A percentile compares a stretch with the other conserved stretches of the same genome.
These are phyloP conservation scores for Allygus modestus DNA, from an alignment of 2,888 invertebrate species.

Conservation along the genomic window DNA sequence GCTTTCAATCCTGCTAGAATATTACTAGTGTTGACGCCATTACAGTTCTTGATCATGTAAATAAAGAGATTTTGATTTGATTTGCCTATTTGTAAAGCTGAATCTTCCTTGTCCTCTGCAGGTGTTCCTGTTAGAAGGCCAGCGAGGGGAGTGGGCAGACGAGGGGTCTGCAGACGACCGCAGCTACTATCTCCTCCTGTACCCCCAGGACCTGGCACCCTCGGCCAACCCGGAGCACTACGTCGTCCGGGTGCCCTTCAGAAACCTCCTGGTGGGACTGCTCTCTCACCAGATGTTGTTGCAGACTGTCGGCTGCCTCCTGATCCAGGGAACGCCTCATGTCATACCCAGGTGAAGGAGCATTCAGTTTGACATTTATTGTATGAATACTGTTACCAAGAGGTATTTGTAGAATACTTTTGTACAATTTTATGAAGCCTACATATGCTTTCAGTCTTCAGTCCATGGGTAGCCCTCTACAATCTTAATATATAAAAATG, in stretches of 20 bases:
- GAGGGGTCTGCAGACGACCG: conserved; percentile 73
- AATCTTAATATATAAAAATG: too few relatives aligned
- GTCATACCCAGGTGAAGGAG: conserved; percentile 76
- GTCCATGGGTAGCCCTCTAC: too few relatives aligned
- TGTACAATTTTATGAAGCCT: too few relatives aligned
- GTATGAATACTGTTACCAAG: too few relatives aligned
- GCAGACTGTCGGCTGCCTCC: conserved; percentile 92
- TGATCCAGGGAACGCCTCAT: conserved; percentile 85
- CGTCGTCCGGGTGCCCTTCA: conserved; percentile 91
- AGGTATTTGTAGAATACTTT: too few relatives aligned
- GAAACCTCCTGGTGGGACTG: conserved; percentile 91
- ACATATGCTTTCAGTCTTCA: too few relatives aligned
- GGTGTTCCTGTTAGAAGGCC: conserved; percentile 81
- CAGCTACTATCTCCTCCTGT: conserved; percentile 73
- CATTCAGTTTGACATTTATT: neutral
- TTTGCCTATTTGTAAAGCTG: too few relatives aligned
- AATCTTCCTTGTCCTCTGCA: conserved; percentile 70
- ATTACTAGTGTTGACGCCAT: too few relatives aligned
- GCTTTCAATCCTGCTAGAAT: too few relatives aligned
- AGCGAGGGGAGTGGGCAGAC: conserved; percentile 74
- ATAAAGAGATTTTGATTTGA: too few relatives aligned
- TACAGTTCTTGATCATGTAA: too few relatives aligned
- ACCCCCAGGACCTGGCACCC: conserved; percentile 68
- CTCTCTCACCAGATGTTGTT: conserved; percentile 95
- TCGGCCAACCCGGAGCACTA: conserved; percentile 79